These are phyloP conservation scores for Pentalonia nigronervosa DNA, from an alignment of 1,140 invertebrate species.

Conservation along the genomic window DNA sequence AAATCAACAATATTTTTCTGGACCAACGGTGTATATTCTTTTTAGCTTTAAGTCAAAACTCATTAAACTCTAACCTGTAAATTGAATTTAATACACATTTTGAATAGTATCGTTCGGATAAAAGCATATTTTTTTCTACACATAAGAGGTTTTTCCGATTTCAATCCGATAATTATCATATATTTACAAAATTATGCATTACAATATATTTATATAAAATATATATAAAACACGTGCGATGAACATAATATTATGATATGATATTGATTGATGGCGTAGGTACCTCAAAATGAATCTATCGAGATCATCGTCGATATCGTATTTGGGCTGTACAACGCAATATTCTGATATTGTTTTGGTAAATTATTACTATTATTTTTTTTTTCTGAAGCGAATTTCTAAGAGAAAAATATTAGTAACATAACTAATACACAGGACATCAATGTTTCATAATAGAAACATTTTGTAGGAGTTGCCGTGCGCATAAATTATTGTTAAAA, in stretches of 20 bases:
- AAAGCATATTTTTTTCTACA: not conserved
- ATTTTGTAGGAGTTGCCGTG: constrained; percentile 48
- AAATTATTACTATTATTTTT: not conserved
- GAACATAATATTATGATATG: not conserved
- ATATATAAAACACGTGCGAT: not conserved
- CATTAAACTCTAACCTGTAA: not conserved
- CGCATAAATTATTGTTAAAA: constrained; percentile 35
- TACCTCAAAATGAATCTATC: not conserved
- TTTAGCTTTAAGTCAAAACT: not conserved
- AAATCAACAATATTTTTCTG: not conserved
- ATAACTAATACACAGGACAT: not conserved
- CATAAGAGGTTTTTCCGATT: not conserved
- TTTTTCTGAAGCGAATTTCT: not conserved
- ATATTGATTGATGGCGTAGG: not conserved
- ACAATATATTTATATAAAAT: not conserved
- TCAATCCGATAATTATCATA: too few relatives aligned
- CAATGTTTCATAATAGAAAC: constrained; percentile 43
- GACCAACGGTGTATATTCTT: not conserved
- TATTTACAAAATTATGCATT: not conserved
- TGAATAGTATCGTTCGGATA: not conserved
- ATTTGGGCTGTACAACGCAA: not conserved
- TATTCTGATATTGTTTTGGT: not conserved
- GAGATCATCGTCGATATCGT: not conserved
- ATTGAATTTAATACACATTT: not conserved
- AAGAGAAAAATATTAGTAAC: constrained; percentile 5